Conservation (phyloP, 2,797 vertebrate genomes). For the Acestrorhynchus altus region DNA sequence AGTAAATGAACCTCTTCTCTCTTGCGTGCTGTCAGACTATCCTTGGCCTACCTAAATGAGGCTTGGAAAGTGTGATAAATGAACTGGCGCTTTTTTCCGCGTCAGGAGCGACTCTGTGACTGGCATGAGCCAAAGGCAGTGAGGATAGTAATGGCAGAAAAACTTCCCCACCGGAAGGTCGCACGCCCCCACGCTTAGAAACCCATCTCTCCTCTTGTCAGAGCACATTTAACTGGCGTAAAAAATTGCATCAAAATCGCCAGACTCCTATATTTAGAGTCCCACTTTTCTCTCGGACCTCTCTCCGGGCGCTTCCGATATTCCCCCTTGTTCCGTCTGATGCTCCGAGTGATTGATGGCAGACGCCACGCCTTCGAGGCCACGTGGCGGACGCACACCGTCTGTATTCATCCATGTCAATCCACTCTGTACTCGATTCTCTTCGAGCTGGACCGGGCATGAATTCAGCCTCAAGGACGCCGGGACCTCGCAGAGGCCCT, state of each 20-base stretch:
- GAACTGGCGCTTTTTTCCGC: constrained; percentile 38
- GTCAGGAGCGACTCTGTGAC: constrained; percentile 36
- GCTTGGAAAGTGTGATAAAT: constrained; percentile 59
- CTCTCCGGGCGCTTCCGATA: constrained; percentile 50
- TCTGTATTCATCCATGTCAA: constrained; percentile 56
- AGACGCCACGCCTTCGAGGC: constrained; percentile 51
- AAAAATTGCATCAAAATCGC: constrained; percentile 60
- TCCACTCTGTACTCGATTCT: constrained; percentile 28
- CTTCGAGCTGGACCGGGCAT: constrained; percentile 39
- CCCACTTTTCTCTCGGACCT: constrained; percentile 54
- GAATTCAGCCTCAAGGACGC: constrained; percentile 58
- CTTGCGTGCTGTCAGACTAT: constrained; percentile 42
- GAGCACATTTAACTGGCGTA: constrained; percentile 57
- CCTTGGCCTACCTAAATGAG: constrained; percentile 61
- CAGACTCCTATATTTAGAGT: constrained; percentile 58
- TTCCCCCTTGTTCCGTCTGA: constrained; percentile 39
- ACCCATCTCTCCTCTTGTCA: constrained; percentile 58
- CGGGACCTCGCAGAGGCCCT: constrained; percentile 25
- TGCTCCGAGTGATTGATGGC: constrained; percentile 53
- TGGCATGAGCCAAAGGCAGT: constrained; percentile 53
- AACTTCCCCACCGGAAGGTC: constrained; percentile 52
- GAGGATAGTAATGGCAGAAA: constrained; percentile 56
- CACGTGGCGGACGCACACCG: constrained; percentile 48
- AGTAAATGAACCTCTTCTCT: constrained; percentile 48
- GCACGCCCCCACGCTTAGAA: constrained; percentile 44